Base-by-base conservation (phyloP, 1,140 invertebrate genomes). In the Antheraea mylitta region DNA sequence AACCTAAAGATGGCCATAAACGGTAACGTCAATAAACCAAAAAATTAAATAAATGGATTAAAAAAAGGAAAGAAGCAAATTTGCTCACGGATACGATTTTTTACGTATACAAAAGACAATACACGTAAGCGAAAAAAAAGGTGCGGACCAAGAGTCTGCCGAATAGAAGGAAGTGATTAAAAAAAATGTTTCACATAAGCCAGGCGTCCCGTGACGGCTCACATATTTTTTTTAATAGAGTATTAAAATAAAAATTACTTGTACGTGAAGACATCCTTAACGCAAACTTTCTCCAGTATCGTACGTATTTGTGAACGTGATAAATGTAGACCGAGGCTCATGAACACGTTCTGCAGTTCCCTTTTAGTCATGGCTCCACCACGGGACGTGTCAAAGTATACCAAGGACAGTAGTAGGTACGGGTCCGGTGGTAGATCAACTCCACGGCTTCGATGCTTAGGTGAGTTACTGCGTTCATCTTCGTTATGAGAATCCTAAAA, bases 321-420 rank as follows among this genome's bases (percentile, higher is more conserved):
- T 18, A 98, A 92, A 81, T 96, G 95, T 18, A 99, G 92, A 22
- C 98, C 98, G 36, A 99, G 93, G 36, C 96, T 96, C 80, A 96
- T 96, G 69, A 99, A 94, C 38, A 99, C 94, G 82, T 98, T 98
- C 88, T 99, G 98, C 62, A 99, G 93, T 91, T 99, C 98, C 82
- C 97, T 97, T 83, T 98, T 97, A 77, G 96, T 94, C 79, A 99
- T 95, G 87, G 97, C 97, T 4, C 97, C 97, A 71, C 97, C 97
- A 73, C 98, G 97, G 0, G 96, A 96, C 77, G 96, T 96, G 93
- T 99, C 98, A 90, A 98, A 99, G 90, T 99, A 99, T 18, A 97
- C 95, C 88, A 98, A 98, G 0, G 98, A 96, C n/a, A 98, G 89
- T 3, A 99, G 93, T 18, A 98, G 93, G 77, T 96, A 95, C 7